Base-by-base conservation (phyloP, 2,113 vertebrate species). In the Chaetops frenatus region DNA sequence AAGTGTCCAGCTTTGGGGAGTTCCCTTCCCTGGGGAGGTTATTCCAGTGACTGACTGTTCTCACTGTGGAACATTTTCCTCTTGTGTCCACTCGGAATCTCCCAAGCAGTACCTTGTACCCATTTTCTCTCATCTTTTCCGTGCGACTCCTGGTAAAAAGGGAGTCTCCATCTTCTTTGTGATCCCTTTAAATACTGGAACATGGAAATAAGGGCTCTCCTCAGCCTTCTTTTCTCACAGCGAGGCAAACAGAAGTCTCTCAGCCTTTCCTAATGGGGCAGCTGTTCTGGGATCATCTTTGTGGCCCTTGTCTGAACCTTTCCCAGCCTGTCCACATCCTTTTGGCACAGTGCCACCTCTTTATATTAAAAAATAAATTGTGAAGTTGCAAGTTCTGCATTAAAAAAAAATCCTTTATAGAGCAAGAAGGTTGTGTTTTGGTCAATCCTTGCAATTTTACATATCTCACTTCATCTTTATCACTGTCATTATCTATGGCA, bases 51-150 rank as follows among this genome's bases (percentile, higher is more conserved):
- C 27, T 70, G 50, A 10, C 27, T 50, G 15, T 11, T 66, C 28
- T 15, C n/a, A 48, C 0, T n/a, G 35, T 15, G 45, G 53, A 47
- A 38, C 4, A 21, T 53, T 65, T 72, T 44, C 15, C 33, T 38
- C 31, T 24, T 9, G 8, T 23, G 15, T 20, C 17, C 27, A 33
- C 3, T 29, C 0, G 1, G 23, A 65, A 60, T 42, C 31, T 78
- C 33, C 33, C 33, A 22, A 77, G n/a, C 16, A 65, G 11, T 9
- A 48, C 14, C 50, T 7, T 33, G 22, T 19, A 28, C 12, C n/a
- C 24, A 5, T 45, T 61, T 35, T 4, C 9, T 28, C 33, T 45
- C 0, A 0, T 20, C 40, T 81, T 71, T 71, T 48, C 31, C 28
- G 11, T 13, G 10, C 5, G 45, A n/a, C 7, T 65, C 35, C 23